Evolutionary conservation across 2,113 vertebrate genomes (phyloP), one percentile per base, ranked within the genome.

Genomic region (Galemys pyrenaicus): DNA sequence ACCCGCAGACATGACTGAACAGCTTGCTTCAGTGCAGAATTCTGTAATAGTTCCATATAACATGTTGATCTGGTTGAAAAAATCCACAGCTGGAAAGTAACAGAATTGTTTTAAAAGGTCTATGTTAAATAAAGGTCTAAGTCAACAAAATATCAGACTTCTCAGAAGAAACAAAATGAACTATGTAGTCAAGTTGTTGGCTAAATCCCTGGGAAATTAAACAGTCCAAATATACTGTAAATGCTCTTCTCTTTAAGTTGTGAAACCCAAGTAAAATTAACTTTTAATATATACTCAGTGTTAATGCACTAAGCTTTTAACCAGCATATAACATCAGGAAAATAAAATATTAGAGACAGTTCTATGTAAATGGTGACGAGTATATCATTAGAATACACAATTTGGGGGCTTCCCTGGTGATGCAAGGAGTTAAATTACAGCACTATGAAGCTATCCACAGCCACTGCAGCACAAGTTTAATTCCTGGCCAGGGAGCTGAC

Each of bases 21-120:
- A 99, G 97, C 99, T 99, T 58, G 98, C 97, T 97, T 99, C 99
- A 0, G 99, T 99, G 98, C 99, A 99, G 97, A 99, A 99, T 96
- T 99, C 99, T 0, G 99, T 99, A 94, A 99, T 99, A 94, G 99
- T 99, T 88, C 99, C 99, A 0, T 99, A 99, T 9, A 99, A 94
- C 99, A 99, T 99, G 97, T 99, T 99, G 97, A 99, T 99, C 96
- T 99, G 99, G 97, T 99, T 99, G 98, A 99, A 99, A 97, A 99
- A 99, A 98, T 99, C 99, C 98, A 99, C 99, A 7, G 99, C 99
- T 99, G 71, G 41, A 82, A 49, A 30, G 2, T 0, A 4, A 2
- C n/a, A 44, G 22, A 73, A 87, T 3, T 84, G 19, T 85, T 41
- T 95, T 79, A 96, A 87, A 86, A 74, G n/a, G 35, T 75, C 54